Evolutionary conservation across 2,888 invertebrate species (phyloP).

Genomic region (Diploptera punctata): DNA sequence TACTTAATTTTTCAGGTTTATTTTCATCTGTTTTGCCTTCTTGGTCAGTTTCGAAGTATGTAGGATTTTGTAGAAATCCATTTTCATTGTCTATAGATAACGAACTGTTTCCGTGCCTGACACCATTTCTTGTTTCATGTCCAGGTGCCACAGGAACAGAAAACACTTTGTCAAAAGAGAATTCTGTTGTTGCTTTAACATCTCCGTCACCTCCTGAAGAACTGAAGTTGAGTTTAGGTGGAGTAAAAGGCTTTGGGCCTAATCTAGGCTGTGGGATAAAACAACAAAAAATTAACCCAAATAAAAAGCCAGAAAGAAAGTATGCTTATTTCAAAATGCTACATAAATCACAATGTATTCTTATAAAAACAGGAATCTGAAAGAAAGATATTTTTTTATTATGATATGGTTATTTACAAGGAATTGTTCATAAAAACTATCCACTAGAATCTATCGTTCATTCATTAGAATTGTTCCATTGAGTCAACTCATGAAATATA

Average conservation of each 20-base stretch:
- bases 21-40: neutral
- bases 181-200: conserved; percentile 49
- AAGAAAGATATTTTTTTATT: no score
- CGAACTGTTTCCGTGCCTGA: conserved; percentile 2
- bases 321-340: no score
- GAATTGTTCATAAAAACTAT: no score
- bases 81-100: neutral
- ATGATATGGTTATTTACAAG: no score
- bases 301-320: no score
- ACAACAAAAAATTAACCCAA: no score
- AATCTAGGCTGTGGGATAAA: conserved; percentile 71
- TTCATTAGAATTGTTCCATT: no score
- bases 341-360: no score
- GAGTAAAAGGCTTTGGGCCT: conserved; percentile 86
- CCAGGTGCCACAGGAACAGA: conserved; percentile 78
- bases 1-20: neutral
- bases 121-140: conserved; percentile 27
- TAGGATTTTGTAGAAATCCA: neutral
- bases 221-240: conserved; percentile 57
- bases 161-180: conserved; percentile 83
- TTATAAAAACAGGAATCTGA: no score
- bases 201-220: conserved; percentile 35
- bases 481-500: no score
- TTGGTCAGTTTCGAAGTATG: conserved; percentile 12
- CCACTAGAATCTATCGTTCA: no score